These are phyloP conservation scores for Rhynchotus rufescens DNA, from an alignment of 2,797 vertebrate genomes.

Conservation along the genomic window DNA sequence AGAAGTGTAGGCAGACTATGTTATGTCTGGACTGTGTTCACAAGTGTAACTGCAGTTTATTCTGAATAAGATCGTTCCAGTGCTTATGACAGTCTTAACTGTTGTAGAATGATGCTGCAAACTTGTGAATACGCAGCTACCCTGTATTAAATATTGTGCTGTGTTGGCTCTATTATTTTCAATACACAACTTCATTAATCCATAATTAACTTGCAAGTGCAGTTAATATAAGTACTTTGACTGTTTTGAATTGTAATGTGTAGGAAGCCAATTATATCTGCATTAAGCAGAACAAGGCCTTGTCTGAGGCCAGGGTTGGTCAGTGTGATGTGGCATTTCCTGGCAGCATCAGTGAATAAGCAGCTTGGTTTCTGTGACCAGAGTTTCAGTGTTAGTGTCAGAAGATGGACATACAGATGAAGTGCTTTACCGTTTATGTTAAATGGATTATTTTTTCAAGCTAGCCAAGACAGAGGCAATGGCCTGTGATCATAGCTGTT, in stretches of 20 bases:
- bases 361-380: neutral
- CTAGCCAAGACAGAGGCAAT: neutral
- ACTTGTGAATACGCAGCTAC: neutral
- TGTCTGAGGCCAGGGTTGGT: neutral
- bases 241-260: neutral
- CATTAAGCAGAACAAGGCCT: neutral
- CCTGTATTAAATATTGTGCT: neutral
- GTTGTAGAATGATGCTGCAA: neutral
- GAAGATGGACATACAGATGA: neutral
- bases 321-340: neutral
- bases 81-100: neutral
- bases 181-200: neutral
- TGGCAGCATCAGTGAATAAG: neutral
- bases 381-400: neutral
- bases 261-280: neutral
- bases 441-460: neutral
- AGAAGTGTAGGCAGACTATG: rapidly evolving
- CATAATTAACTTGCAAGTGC: neutral
- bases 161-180: neutral
- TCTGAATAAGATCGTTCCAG: neutral
- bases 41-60: neutral
- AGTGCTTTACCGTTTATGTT: neutral
- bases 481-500: neutral
- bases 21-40: neutral
- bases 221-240: neutral